phyloP scores from a whole-genome alignment of 2,113 vertebrate genomes.

The Mormyrus iriodes region DNA sequence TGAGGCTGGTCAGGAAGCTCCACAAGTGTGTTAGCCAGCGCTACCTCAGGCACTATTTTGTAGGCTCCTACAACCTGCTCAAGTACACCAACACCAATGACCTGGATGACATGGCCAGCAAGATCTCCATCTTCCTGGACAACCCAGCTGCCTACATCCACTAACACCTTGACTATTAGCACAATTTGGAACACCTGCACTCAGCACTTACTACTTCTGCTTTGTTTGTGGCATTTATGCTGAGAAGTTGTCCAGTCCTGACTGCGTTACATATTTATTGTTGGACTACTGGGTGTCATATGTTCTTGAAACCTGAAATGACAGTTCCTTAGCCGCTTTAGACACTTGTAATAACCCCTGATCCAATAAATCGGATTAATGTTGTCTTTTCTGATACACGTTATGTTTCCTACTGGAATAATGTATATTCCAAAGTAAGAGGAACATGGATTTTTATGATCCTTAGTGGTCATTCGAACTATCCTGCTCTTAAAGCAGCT shows the following conservation, averaged over 20 bases:
- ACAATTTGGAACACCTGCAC: neutral
- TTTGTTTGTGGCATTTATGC: neutral
- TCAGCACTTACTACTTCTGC: no score
- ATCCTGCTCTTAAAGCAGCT: neutral
- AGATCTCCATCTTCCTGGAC: constrained; percentile 61
- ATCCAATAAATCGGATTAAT: neutral
- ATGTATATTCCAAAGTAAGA: neutral
- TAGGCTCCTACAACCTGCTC: constrained; percentile 67
- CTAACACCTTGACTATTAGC: constrained; percentile 31
- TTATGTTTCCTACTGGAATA: neutral
- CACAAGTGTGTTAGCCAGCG: constrained; percentile 71
- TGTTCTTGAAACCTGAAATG: neutral
- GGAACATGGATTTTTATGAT: neutral
- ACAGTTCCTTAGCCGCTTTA: neutral
- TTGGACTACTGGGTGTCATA: neutral
- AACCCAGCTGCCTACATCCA: constrained; percentile 49
- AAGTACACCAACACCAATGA: constrained; percentile 60
- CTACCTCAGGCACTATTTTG: constrained; percentile 70
- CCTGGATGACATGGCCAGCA: constrained; percentile 65
- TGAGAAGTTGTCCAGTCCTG: neutral
- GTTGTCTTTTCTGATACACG: neutral
- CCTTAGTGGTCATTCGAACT: neutral
- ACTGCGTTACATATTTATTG: neutral
- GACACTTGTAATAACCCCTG: neutral
- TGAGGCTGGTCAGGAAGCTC: constrained; percentile 66